phyloP scores from a whole-genome alignment of 2,797 vertebrate genomes.

The Syngnathus rostellatus region DNA sequence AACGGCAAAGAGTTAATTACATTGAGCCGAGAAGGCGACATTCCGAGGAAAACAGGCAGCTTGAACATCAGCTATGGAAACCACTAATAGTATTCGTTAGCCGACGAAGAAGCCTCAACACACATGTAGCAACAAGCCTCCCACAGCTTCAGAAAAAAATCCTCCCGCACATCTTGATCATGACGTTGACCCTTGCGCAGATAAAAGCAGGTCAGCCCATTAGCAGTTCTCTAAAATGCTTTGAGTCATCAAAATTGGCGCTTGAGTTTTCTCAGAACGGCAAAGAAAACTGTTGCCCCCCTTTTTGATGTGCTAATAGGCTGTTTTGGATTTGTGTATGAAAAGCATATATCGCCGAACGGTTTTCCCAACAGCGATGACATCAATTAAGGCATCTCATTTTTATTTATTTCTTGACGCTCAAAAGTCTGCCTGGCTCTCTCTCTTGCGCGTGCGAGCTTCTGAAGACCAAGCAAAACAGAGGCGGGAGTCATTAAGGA shows the following conservation, averaged over 20 bases:
- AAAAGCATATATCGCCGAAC: conserved; percentile 47
- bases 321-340: conserved; percentile 55
- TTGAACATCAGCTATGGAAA: not conserved
- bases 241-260: conserved; percentile 44
- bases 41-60: not conserved
- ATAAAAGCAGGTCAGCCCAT: conserved; percentile 29
- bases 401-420: conserved; percentile 24
- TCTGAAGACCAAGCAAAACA: conserved; percentile 22
- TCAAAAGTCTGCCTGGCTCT: conserved; percentile 41
- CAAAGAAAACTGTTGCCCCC: conserved; percentile 29
- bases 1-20: no score
- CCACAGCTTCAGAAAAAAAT: not conserved
- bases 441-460: conserved; percentile 22
- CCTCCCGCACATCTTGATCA: conserved; percentile 9
- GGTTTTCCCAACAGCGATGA: conserved; percentile 59
- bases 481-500: not conserved
- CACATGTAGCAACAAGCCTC: not conserved
- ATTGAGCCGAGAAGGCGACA: no score
- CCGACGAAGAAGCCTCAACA: no score
- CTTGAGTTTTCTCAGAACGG: conserved; percentile 41
- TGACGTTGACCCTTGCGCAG: conserved; percentile 23
- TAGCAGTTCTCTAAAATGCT: conserved; percentile 30
- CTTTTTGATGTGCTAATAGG: conserved; percentile 65
- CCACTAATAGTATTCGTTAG: not conserved
- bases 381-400: conserved; percentile 54